A percentile compares a stretch with the other conserved stretches of the same genome.
These are phyloP conservation scores for Acanthochromis polyacanthus DNA, from an alignment of 2,113 vertebrate species.

Conservation along the genomic window DNA sequence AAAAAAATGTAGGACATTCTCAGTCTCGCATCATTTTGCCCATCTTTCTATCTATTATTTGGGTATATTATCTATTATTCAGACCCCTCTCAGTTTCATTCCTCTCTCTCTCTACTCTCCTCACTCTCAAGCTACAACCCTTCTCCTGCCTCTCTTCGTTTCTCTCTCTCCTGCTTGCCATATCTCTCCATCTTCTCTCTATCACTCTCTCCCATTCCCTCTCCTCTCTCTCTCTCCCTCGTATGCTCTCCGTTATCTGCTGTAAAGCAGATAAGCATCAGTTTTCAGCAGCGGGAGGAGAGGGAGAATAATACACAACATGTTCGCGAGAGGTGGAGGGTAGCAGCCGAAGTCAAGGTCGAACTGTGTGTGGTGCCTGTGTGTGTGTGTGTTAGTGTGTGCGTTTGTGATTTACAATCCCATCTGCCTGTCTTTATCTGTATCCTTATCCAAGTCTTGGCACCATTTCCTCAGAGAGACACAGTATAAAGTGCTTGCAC, in stretches of 20 bases:
- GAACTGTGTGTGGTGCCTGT: constrained; percentile 42
- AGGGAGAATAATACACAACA: constrained; percentile 67
- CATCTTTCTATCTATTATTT: constrained; percentile 61
- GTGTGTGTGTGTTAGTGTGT: constrained; percentile 26
- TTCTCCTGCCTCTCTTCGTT: background rate
- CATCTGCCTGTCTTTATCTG: constrained; percentile 78
- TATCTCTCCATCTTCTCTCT: constrained; percentile 10
- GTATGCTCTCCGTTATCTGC: constrained; percentile 57
- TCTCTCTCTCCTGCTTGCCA: background rate
- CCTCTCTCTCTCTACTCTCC: constrained; percentile 20
- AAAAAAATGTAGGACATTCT: constrained; percentile 57
- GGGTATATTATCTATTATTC: constrained; percentile 69
- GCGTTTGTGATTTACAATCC: constrained; percentile 74
- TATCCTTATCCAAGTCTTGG: constrained; percentile 76
- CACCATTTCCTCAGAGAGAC: constrained; percentile 70
- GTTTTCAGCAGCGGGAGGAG: constrained; percentile 56
- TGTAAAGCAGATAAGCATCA: constrained; percentile 74
- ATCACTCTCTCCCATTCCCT: background rate
- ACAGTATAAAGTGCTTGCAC: constrained; percentile 59
- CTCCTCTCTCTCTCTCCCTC: constrained; percentile 14
- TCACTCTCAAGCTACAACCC: constrained; percentile 7
- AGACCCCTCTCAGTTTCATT: constrained; percentile 52
- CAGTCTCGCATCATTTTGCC: constrained; percentile 42
- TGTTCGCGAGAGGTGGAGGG: constrained; percentile 71
- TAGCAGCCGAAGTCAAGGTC: constrained; percentile 74